Evolutionary conservation across 2,888 invertebrate species (phyloP).

Genomic region (Malthinus flaveolus): DNA sequence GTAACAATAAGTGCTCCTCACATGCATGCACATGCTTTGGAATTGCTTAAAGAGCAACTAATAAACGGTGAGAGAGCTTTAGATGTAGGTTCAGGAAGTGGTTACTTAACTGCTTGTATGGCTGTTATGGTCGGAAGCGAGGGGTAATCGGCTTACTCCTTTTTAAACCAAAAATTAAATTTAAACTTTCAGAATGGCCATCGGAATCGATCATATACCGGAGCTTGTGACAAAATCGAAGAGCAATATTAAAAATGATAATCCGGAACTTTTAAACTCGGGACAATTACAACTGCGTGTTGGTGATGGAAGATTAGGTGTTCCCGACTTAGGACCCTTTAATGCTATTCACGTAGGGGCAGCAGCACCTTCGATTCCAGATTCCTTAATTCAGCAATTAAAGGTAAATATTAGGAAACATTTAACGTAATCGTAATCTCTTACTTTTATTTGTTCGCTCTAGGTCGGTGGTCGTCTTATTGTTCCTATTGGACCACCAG

Average conservation of each 20-base stretch:
- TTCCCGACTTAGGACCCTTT: constrained; percentile 74
- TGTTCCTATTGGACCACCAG: constrained; percentile 86
- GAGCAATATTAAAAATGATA: constrained; percentile 75
- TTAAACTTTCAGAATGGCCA: constrained; percentile 40
- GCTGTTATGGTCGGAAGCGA: constrained; percentile 77
- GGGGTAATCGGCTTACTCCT: constrained; percentile 46
- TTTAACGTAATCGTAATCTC: too few species aligned
- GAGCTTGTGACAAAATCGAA: constrained; percentile 76
- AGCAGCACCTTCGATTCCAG: constrained; percentile 77
- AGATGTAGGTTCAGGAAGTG: constrained; percentile 94
- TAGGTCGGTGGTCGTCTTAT: constrained; percentile 84
- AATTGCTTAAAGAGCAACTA: constrained; percentile 78
- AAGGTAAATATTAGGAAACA: constrained; percentile 60
- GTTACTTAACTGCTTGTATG: constrained; percentile 92
- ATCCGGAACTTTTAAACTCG: constrained; percentile 68
- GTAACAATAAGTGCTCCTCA: constrained; percentile 97
- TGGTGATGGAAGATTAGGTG: constrained; percentile 90
- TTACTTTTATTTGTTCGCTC: constrained; percentile 18
- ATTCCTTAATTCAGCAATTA: constrained; percentile 80
- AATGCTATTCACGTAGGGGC: constrained; percentile 95
- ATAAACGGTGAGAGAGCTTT: constrained; percentile 76
- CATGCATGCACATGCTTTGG: constrained; percentile 94
- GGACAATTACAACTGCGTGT: constrained; percentile 73
- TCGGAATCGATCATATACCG: constrained; percentile 91
- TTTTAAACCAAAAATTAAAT: too few species aligned